Conservation (phyloP, 2,113 vertebrate species). For the Centropus unirufus region DNA sequence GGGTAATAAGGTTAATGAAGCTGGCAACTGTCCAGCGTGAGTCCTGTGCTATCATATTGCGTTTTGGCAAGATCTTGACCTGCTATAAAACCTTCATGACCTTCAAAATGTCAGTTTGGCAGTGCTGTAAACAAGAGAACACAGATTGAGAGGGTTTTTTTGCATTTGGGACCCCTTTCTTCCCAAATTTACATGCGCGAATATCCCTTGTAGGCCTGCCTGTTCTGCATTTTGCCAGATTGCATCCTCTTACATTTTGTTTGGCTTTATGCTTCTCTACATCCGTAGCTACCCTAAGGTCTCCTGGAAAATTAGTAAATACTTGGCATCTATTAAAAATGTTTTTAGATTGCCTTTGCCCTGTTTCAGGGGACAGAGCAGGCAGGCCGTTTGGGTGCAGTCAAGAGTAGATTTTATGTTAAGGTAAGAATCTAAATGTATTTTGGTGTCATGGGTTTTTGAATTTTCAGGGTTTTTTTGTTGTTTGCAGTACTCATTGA, state of each 20-base stretch:
- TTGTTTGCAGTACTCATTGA: background rate
- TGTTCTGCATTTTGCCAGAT: background rate
- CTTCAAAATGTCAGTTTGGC: background rate
- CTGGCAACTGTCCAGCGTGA: background rate
- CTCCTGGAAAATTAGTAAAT: background rate
- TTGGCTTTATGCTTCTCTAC: background rate
- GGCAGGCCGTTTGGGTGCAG: background rate
- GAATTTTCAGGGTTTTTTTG: background rate
- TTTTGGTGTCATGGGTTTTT: background rate
- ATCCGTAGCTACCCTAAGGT: background rate
- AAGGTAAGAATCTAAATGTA: background rate
- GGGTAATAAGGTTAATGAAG: constrained; percentile 31
- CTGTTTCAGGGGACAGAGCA: rapidly evolving
- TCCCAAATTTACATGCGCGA: background rate
- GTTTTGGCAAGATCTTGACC: constrained; percentile 26
- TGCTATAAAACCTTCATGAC: background rate
- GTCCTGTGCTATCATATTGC: background rate
- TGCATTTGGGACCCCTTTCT: background rate
- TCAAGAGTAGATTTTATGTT: background rate
- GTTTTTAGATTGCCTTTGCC: background rate
- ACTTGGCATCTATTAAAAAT: background rate
- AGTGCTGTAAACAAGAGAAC: background rate
- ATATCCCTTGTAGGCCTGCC: background rate
- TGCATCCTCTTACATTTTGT: background rate
- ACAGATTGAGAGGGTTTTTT: background rate